A percentile compares a stretch with the other conserved stretches of the same genome.
phyloP scores from a whole-genome alignment of 2,797 vertebrate genomes.

The Sebastes alutus region DNA sequence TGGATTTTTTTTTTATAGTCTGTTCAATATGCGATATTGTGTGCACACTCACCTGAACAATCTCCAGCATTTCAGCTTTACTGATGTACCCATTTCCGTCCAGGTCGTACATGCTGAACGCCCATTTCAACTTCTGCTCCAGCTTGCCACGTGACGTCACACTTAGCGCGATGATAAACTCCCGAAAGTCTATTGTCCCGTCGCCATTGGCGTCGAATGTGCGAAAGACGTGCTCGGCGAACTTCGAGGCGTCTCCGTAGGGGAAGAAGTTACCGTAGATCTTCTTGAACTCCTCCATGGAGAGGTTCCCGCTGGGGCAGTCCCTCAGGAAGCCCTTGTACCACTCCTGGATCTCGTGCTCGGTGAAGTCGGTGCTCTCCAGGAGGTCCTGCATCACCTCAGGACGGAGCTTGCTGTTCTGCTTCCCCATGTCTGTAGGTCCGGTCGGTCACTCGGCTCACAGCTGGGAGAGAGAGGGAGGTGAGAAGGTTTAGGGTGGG shows the following conservation, averaged over 20 bases:
- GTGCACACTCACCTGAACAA: constrained; percentile 90
- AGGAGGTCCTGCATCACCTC: constrained; percentile 99
- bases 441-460: constrained; percentile 67
- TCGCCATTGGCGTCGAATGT: constrained; percentile 98
- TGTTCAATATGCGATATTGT: too few species aligned
- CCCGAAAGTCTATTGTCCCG: constrained; percentile 98
- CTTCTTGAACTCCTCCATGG: constrained; percentile 99
- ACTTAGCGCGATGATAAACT: constrained; percentile 98
- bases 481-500: not conserved
- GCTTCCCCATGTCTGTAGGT: constrained; percentile 92
- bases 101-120: constrained; percentile 95
- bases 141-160: constrained; percentile 97
- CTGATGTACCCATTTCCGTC: constrained; percentile 99
- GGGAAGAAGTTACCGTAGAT: constrained; percentile 99
- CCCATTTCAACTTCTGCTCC: constrained; percentile 99
- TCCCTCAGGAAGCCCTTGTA: constrained; percentile 99
- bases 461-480: constrained; percentile 77
- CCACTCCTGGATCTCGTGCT: constrained; percentile 99
- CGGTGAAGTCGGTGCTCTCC: constrained; percentile 99
- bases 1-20: too few species aligned
- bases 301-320: constrained; percentile 98
- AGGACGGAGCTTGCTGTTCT: constrained; percentile 99
- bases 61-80: constrained; percentile 98
- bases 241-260: constrained; percentile 98
- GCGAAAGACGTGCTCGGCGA: constrained; percentile 98